Evolutionary conservation across 1,140 invertebrate genomes (phyloP), one percentile per base, ranked within the genome.

Genomic region (Orchestia grillus): DNA sequence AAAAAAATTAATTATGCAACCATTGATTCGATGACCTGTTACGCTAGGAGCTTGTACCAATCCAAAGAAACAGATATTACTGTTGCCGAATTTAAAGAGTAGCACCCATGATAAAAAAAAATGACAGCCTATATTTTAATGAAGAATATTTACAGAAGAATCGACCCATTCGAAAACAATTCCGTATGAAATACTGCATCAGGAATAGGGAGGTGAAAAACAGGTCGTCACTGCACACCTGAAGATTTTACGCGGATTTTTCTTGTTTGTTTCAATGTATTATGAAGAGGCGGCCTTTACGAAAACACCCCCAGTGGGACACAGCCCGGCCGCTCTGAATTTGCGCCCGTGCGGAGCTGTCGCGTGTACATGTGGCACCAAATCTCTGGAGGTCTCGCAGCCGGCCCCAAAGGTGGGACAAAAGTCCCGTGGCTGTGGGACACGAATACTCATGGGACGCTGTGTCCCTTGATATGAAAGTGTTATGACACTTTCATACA

Each of bases 191-290:
- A 77, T 23, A 36, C 28, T 19, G 28, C 62, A 77, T 77, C 62
- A 77, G 62, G 1, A 77, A 77, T 8, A 19, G 11, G 1, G 36
- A 8, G 3, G 36, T 77, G 11, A 1, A 77, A 77, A 77, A 77
- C 11, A 3, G 28, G 11, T 36, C 15, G 11, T 77, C 62, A 77
- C 28, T 36, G 11, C 28, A 15, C 62, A 77, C 62, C 62, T 77
- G 62, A 77, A 77, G 62, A 77, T 36, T 77, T 77, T 77, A 28
- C 62, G 62, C 11, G 62, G 62, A 77, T 77, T 77, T 53, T 28
- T 77, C 62, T 15, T 77, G 62, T 77, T 77, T 77, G 62, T 77
- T 77, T 77, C 62, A 90, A 90, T 42, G 88, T 90, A 90, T 90
- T 90, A 90, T 90, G 88, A 43, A 90, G 15, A 90, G 43, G 15